These are phyloP conservation scores for Danio albolineatus DNA, from an alignment of 2,797 vertebrate genomes.

Conservation along the genomic window DNA sequence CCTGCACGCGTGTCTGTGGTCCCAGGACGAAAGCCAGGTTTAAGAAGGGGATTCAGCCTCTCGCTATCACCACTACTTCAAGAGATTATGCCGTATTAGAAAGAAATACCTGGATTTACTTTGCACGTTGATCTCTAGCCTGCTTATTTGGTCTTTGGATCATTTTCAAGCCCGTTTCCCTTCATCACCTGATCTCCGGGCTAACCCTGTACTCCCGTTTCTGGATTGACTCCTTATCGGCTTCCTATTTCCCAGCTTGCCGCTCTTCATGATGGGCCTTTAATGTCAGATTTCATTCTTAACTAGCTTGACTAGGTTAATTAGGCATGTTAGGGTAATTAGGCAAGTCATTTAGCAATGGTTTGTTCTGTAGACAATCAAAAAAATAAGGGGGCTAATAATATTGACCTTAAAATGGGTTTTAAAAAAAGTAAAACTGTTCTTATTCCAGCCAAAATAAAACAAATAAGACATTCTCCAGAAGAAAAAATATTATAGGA, in stretches of 20 bases:
- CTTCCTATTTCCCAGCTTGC: conserved; percentile 27
- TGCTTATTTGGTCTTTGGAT: conserved; percentile 19
- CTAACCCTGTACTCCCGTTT: conserved; percentile 14
- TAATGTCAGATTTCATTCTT: background rate
- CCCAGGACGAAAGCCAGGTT: background rate
- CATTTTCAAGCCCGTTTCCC: conserved; percentile 19
- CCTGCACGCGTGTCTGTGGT: background rate
- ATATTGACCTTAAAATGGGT: too few relatives aligned
- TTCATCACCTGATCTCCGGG: conserved; percentile 40
- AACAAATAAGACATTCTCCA: too few relatives aligned
- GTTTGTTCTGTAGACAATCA: too few relatives aligned
- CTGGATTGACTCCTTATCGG: conserved; percentile 11
- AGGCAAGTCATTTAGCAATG: too few relatives aligned
- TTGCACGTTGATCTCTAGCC: conserved; percentile 37
- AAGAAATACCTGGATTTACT: conserved; percentile 45
- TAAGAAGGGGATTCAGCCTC: conserved; percentile 29
- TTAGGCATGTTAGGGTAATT: too few relatives aligned
- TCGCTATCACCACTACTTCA: background rate
- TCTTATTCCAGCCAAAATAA: too few relatives aligned
- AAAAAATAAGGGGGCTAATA: too few relatives aligned
- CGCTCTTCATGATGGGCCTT: background rate
- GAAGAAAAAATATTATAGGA: too few relatives aligned
- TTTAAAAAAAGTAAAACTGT: too few relatives aligned
- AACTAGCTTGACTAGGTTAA: too few relatives aligned
- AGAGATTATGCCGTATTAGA: conserved; percentile 43